Evolutionary conservation across 2,888 invertebrate species (phyloP).

Genomic region (Frankliniella fusca): DNA sequence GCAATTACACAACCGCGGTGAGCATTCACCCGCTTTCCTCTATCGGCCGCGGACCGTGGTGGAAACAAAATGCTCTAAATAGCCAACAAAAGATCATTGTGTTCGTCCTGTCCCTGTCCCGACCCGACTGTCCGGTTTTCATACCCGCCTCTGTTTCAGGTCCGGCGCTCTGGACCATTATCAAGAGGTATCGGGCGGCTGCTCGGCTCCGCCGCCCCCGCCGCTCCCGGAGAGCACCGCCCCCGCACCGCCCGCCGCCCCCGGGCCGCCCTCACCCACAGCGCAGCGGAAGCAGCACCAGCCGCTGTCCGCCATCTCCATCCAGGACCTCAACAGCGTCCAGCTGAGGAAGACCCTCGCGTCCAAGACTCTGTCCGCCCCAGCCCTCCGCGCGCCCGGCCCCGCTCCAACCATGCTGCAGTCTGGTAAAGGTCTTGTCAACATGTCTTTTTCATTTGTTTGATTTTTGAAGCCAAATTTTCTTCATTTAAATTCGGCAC

Average conservation of each 20-base stretch:
- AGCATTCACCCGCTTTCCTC: not conserved
- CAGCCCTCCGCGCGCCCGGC: slow-evolving; percentile 55
- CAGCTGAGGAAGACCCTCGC: slow-evolving; percentile 71
- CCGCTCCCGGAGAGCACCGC: slow-evolving; percentile 48
- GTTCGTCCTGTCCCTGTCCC: not conserved
- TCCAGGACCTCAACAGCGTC: slow-evolving; percentile 80
- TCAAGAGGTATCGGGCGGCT: not conserved
- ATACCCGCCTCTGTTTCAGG: not conserved
- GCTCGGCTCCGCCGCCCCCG: slow-evolving; percentile 40
- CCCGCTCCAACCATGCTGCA: not conserved
- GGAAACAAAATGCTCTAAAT: not conserved
- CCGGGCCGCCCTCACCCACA: slow-evolving; percentile 42
- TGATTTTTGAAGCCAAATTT: too few relatives aligned
- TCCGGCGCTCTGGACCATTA: slow-evolving; percentile 19
- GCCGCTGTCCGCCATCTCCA: slow-evolving; percentile 81
- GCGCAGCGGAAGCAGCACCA: slow-evolving; percentile 57
- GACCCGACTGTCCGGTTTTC: not conserved
- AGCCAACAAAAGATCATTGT: not conserved
- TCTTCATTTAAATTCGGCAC: too few relatives aligned
- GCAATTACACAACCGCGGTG: not conserved
- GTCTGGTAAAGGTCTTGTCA: not conserved
- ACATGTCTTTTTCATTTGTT: too few relatives aligned
- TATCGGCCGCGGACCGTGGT: too few relatives aligned
- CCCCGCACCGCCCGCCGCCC: slow-evolving; percentile 48
- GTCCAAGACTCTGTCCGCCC: slow-evolving; percentile 80